Base-by-base conservation (phyloP, 1,140 invertebrate genomes). In the Eriocheir sinensis region DNA sequence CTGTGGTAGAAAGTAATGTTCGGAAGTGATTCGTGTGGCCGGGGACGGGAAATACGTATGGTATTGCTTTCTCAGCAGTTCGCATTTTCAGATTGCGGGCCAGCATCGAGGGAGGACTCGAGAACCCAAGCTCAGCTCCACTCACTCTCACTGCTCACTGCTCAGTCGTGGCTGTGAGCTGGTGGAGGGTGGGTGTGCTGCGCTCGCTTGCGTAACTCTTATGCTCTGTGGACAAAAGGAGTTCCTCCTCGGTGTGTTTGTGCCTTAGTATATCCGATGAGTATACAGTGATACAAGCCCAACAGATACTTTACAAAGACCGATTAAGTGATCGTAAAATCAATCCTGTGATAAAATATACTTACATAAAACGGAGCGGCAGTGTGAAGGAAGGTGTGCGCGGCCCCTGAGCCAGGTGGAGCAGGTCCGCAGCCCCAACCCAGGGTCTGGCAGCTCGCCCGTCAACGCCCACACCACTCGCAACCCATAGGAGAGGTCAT, bases 1-100 rank as follows among this genome's bases (percentile, higher is more conserved):
- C 27, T 17, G 30, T 36, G 53, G 15, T 72, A 48, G n/a, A 72
- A 27, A 27, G 60, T 60, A 21, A 60, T 72, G 15, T 27, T 30
- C 41, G 53, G 88, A 30, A 90, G 48, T 72, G 32, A 32, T 34
- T 30, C 44, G 17, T 53, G 72, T 36, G 89, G 21, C 32, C 41
- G 34, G 48, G 34, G 72, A 60, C 30, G 89, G 89, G 89, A 90
- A 90, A 90, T 90, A 34, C 89, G 60, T 53, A 72, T 90, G 41
- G 53, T 36, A 34, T 17, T 41, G n/a, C 44, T 90, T 90, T 53
- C 48, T 90, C 89, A 90, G 27, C 41, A 72, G 12, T 72, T 90
- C 89, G 60, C 36, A 72, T 60, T 90, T 90, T 72, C 89, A 90
- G 89, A 90, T 72, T 90, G 48, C 38, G 72, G 89, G 89, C 89